A percentile compares a stretch with the other conserved stretches of the same genome.
phyloP scores from a whole-genome alignment of 2,113 vertebrate genomes.

The Engraulis encrasicolus region DNA sequence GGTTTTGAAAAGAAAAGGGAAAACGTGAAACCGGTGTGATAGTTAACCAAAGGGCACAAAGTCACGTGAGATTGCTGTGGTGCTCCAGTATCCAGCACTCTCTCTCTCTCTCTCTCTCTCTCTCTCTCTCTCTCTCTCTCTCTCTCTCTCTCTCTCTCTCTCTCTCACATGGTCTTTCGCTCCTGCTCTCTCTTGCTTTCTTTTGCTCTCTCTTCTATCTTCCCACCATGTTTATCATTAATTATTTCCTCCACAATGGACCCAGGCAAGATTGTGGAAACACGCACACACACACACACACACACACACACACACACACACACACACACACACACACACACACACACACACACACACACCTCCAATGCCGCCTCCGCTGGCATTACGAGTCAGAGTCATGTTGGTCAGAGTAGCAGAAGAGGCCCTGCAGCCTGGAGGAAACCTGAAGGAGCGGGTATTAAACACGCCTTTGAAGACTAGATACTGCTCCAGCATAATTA shows the following conservation, averaged over 20 bases:
- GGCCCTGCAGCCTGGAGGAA: neutral
- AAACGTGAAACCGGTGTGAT: slow-evolving; percentile 6
- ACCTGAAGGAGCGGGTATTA: neutral
- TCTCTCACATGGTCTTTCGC: too few species aligned
- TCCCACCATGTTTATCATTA: neutral
- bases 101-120: too few species aligned
- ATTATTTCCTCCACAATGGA: slow-evolving; percentile 13
- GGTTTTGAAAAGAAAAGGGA: neutral
- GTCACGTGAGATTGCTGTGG: slow-evolving; percentile 1
- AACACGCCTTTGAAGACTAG: slow-evolving; percentile 6
- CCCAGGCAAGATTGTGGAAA: neutral
- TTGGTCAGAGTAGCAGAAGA: neutral
- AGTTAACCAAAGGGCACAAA: slow-evolving; percentile 17
- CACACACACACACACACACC: too few species aligned
- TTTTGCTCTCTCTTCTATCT: too few species aligned
- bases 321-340: too few species aligned
- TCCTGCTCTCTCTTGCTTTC: too few species aligned
- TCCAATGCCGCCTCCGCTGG: neutral
- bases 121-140: too few species aligned
- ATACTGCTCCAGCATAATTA: neutral
- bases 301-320: too few species aligned
- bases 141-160: too few species aligned
- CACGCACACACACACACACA: too few species aligned
- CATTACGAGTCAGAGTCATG: neutral
- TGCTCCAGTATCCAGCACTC: neutral